Conservation (phyloP, 2,888 invertebrate species). For the Agriotes lineatus region DNA sequence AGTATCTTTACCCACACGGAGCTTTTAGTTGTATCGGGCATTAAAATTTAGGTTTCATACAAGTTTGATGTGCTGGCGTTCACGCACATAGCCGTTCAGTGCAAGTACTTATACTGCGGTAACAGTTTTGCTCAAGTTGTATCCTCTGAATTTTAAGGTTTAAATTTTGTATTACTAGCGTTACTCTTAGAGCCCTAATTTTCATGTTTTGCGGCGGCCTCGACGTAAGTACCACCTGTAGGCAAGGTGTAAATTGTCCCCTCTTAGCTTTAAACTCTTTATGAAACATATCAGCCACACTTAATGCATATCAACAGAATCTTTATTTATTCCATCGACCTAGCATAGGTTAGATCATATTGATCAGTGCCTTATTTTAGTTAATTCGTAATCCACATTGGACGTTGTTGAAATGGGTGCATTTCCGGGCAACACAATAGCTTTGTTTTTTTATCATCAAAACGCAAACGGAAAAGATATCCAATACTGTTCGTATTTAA, state of each 20-base stretch:
- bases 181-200: neutral
- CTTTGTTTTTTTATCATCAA: neutral
- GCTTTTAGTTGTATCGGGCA: too few species aligned
- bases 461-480: neutral
- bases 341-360: slow-evolving; percentile 67
- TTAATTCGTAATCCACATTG: slow-evolving; percentile 71
- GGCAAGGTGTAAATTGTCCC: too few species aligned
- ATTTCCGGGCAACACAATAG: slow-evolving; percentile 27
- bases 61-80: neutral
- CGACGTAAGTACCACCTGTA: too few species aligned
- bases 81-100: neutral
- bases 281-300: slow-evolving; percentile 6
- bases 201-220: neutral
- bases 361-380: slow-evolving; percentile 69
- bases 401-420: slow-evolving; percentile 64
- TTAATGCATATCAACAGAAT: neutral
- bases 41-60: neutral
- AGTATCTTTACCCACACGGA: too few species aligned
- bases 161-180: neutral
- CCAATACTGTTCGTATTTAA: too few species aligned
- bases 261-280: too few species aligned
- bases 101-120: neutral
- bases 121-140: slow-evolving; percentile 6
- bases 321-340: slow-evolving; percentile 23
- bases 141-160: neutral